Evolutionary conservation across 2,888 invertebrate species (phyloP), one percentile per base, ranked within the genome.

Genomic region (Plebejus melissa): DNA sequence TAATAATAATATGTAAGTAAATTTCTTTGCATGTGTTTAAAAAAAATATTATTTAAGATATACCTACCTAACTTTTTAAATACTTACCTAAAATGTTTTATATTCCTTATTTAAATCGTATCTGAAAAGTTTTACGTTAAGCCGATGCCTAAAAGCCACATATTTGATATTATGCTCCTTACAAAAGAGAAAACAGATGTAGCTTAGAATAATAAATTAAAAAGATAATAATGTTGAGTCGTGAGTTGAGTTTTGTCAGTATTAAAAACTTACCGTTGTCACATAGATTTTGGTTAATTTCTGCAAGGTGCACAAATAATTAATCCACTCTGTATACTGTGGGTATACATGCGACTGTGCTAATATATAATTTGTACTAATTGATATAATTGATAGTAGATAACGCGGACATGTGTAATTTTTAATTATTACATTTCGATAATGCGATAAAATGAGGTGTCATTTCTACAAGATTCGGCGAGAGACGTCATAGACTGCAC

Each of bases 341-440:
- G 28, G 28, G 54, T 50, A 32, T 50, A 32, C 28, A 65, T 11
- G 72, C 32, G 72, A 50, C 11, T 50, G 72, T 13, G 46, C 50
- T 72, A 65, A 76, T 74, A 74, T 74, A 76, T 76, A 76, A 38
- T 74, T 74, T 69, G 38, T 54, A 76, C 69, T 74, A 74, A 76
- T 74, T 76, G 70, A 75, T 71, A 70, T 75, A 54, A 74, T 76
- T 69, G 69, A 76, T 76, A 69, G 69, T 28, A 74, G 76, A 76
- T 76, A 76, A 76, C 74, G 28, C 76, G 54, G 22, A 76, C 76
- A 76, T 32, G 69, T 76, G 74, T 76, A 57, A 58, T 58, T 54
- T 74, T 74, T 74, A 74, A 74, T 74, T 74, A 69, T 74, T 70
- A 69, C 74, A 69, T 32, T 72, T 50, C 28, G 72, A 72, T 72